These are phyloP conservation scores for Epicauta chinensis DNA, from an alignment of 1,140 invertebrate species.

Conservation along the genomic window DNA sequence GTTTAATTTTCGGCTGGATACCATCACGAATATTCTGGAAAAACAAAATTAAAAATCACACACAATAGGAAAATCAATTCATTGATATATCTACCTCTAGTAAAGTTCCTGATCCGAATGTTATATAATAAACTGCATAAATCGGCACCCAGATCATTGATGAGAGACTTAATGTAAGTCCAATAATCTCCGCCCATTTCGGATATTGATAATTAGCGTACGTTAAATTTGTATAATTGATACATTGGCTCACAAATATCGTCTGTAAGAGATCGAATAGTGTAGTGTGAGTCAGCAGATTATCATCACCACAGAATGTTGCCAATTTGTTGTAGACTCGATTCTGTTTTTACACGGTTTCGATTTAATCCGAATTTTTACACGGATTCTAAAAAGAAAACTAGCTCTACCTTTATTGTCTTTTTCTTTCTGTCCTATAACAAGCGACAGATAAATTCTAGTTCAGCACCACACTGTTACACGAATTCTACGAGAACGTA, in stretches of 20 bases:
- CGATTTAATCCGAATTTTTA: no score
- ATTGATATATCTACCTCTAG: slow-evolving; percentile 48
- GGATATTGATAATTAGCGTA: slow-evolving; percentile 67
- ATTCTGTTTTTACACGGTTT: no score
- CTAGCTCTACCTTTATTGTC: no score
- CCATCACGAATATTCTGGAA: slow-evolving; percentile 48
- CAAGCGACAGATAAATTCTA: no score
- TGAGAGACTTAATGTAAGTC: slow-evolving; percentile 62
- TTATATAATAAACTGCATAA: slow-evolving; percentile 55
- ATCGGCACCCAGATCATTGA: slow-evolving; percentile 69
- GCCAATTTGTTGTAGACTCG: no score
- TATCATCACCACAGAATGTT: no score
- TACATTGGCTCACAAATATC: slow-evolving; percentile 63
- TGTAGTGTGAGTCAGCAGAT: no score
- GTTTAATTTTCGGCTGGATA: slow-evolving; percentile 46
- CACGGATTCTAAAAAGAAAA: no score
- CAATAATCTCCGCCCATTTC: slow-evolving; percentile 66
- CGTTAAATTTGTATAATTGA: slow-evolving; percentile 59
- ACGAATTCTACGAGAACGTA: no score
- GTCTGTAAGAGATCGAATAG: no score
- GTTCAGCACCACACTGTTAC: no score
- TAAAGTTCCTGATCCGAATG: slow-evolving; percentile 45
- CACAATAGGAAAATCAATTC: not conserved
- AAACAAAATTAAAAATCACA: slow-evolving; percentile 15
- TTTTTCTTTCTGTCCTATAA: no score